phyloP scores from a whole-genome alignment of 2,888 invertebrate species.

The Pantelozetes paolii region DNA sequence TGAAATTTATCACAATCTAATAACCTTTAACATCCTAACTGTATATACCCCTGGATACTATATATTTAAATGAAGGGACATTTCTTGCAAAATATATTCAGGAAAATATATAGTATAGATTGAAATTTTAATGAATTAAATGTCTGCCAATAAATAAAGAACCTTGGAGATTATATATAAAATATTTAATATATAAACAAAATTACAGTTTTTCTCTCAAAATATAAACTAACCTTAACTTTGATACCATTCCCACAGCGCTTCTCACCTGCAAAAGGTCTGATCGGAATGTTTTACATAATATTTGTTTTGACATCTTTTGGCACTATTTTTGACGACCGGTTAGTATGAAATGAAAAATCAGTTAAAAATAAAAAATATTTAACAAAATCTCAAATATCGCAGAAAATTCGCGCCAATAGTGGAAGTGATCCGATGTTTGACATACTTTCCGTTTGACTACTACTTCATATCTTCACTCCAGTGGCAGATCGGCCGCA shows the following conservation, averaged over 20 bases:
- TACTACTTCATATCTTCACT: slow-evolving; percentile 16
- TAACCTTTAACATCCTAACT: no score
- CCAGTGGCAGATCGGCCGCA: slow-evolving; percentile 11
- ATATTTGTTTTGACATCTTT: slow-evolving; percentile 39
- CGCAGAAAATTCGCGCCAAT: slow-evolving; percentile 10
- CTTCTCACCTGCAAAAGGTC: slow-evolving; percentile 20
- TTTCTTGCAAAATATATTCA: no score
- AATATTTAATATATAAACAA: background rate
- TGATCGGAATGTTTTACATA: slow-evolving; percentile 34
- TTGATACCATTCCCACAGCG: slow-evolving; percentile 19
- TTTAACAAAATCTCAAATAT: background rate
- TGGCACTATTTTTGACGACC: slow-evolving; percentile 38
- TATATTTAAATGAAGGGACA: no score
- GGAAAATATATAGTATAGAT: no score
- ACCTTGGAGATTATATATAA: no score
- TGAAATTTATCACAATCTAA: no score
- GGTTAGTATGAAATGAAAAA: slow-evolving; percentile 1
- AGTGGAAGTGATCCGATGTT: slow-evolving; percentile 28
- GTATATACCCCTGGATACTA: no score
- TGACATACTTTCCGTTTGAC: slow-evolving; percentile 36
- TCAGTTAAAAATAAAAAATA: background rate
- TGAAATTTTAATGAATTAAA: no score
- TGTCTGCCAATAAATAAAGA: no score
- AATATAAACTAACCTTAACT: background rate
- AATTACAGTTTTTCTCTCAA: background rate